These are phyloP conservation scores for Shinisaurus crocodilurus DNA, from an alignment of 2,113 vertebrate species.

Conservation along the genomic window DNA sequence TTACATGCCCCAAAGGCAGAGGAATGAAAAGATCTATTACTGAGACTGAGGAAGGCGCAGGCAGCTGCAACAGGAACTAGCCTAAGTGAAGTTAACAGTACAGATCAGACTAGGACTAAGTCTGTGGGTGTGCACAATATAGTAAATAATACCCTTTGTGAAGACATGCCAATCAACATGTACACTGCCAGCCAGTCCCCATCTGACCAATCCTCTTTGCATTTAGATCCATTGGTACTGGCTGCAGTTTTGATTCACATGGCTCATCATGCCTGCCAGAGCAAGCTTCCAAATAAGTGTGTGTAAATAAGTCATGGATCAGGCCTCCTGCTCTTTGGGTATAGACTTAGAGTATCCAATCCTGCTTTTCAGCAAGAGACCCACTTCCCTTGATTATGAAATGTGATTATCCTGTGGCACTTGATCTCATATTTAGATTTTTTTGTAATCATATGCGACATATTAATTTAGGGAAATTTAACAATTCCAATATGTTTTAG, in stretches of 20 bases:
- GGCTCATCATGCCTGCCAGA: no score
- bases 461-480: not conserved
- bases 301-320: not conserved
- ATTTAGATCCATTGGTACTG: not conserved
- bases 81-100: no score
- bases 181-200: not conserved
- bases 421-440: not conserved
- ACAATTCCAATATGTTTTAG: no score
- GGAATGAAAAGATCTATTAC: not conserved
- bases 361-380: not conserved
- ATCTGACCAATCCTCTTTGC: no score
- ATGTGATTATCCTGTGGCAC: not conserved
- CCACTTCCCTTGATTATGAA: not conserved
- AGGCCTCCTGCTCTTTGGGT: not conserved
- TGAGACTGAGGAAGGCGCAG: not conserved
- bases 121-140: not conserved
- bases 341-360: not conserved
- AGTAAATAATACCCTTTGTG: not conserved
- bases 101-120: not conserved
- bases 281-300: not conserved
- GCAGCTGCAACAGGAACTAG: not conserved
- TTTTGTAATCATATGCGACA: not conserved
- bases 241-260: not conserved
- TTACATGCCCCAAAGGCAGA: not conserved
- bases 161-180: conserved; percentile 30